Evolutionary conservation across 2,113 vertebrate species (phyloP).

Genomic region (Lagenorhynchus albirostris): DNA sequence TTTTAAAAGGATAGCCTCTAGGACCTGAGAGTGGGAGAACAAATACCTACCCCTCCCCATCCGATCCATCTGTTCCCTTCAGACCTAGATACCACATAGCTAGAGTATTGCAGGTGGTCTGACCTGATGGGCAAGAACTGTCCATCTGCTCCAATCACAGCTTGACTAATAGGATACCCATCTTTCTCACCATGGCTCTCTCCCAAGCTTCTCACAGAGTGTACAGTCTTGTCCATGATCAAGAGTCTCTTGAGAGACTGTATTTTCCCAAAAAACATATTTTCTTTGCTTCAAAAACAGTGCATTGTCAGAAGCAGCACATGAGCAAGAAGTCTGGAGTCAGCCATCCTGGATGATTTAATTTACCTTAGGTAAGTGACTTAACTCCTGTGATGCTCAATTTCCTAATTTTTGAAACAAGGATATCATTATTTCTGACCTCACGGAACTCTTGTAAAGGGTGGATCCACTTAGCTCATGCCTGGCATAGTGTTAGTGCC

Average conservation of each 20-base stretch:
- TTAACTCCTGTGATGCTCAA: not conserved
- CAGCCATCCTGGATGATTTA: not conserved
- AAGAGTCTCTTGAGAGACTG: not conserved
- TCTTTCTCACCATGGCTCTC: not conserved
- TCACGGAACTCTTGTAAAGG: not conserved
- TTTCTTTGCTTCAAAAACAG: not conserved
- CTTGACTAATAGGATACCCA: not conserved
- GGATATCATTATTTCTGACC: not conserved
- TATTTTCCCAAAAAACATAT: not conserved
- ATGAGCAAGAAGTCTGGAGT: not conserved
- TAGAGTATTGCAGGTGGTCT: not conserved
- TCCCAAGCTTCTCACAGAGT: not conserved
- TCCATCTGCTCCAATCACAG: not conserved
- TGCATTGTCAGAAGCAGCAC: not conserved
- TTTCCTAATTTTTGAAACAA: not conserved
- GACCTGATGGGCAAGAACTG: rapidly evolving
- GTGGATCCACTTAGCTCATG: not conserved
- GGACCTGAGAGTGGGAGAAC: too few relatives aligned
- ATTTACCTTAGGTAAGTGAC: not conserved
- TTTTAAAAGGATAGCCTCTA: not conserved
- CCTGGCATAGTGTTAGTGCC: not conserved
- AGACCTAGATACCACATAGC: not conserved
- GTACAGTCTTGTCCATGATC: not conserved
- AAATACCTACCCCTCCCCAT: not conserved
- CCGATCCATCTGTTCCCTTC: not conserved